These are phyloP conservation scores for Pachliopta kotzebuea DNA, from an alignment of 2,888 invertebrate genomes.

Conservation along the genomic window DNA sequence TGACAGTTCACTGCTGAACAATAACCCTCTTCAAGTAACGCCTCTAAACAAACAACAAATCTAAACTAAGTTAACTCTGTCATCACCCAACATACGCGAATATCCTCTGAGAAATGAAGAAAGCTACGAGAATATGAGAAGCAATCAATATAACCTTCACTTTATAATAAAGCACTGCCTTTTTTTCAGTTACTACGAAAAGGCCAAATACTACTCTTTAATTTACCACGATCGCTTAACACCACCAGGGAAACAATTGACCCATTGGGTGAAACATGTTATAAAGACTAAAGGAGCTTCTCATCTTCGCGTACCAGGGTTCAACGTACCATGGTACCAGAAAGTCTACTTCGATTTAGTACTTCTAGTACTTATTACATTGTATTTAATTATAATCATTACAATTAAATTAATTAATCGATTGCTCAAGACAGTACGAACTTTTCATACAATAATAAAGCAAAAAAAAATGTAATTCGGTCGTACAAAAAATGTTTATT, in stretches of 20 bases:
- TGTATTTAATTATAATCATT: conserved; percentile 3
- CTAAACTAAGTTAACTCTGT: no score
- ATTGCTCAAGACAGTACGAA: no score
- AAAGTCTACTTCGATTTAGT: conserved; percentile 51
- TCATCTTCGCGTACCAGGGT: conserved; percentile 50
- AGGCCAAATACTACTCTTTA: conserved; percentile 45
- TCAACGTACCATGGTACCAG: conserved; percentile 49
- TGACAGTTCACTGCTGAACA: no score
- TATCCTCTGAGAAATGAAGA: no score
- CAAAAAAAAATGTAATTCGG: no score
- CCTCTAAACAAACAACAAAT: no score
- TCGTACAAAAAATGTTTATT: no score
- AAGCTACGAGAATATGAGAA: no score
- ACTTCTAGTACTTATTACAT: conserved; percentile 30
- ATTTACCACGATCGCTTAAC: conserved; percentile 50
- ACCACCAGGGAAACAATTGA: conserved; percentile 45
- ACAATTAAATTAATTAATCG: neutral
- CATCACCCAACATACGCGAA: no score
- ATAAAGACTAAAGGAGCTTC: conserved; percentile 49
- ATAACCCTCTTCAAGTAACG: no score
- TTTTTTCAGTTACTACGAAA: conserved; percentile 44
- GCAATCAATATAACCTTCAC: no score
- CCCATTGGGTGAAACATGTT: conserved; percentile 57
- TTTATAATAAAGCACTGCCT: neutral
- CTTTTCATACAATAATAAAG: no score